Percentiles rank a stretch among this genome's conserved stretches.
These are phyloP conservation scores for Zosterops borbonicus DNA, from an alignment of 2,113 vertebrate genomes.

Conservation along the genomic window DNA sequence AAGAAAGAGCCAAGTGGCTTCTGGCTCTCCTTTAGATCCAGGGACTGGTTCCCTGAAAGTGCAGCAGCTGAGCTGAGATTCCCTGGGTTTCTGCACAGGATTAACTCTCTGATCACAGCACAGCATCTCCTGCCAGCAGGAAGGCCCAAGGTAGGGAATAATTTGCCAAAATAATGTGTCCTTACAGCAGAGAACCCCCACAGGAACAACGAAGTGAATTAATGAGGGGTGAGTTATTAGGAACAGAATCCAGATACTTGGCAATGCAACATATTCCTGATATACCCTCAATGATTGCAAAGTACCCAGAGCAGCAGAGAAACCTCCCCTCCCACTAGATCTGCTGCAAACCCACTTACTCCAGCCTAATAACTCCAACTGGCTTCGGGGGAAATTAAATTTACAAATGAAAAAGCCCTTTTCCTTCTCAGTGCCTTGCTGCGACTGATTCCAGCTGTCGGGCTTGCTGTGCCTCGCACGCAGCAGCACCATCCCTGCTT, in stretches of 20 bases:
- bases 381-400: background rate
- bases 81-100: background rate
- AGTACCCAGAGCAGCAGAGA: background rate
- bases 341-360: background rate
- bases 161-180: background rate
- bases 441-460: background rate
- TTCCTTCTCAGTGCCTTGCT: background rate
- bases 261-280: background rate
- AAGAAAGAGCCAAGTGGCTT: background rate
- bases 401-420: background rate
- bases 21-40: background rate
- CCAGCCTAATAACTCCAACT: background rate
- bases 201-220: background rate
- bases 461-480: background rate
- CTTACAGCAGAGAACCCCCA: background rate
- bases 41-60: background rate
- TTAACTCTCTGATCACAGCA: background rate
- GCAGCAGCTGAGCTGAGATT: fast-evolving
- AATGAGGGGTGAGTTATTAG: background rate
- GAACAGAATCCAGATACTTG: background rate
- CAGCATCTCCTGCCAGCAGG: background rate
- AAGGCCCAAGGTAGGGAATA: background rate
- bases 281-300: background rate
- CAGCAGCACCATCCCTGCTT: background rate
- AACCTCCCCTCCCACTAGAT: background rate